These are phyloP conservation scores for Cataglyphis altisquamis DNA, from an alignment of 2,888 invertebrate species.

Conservation along the genomic window DNA sequence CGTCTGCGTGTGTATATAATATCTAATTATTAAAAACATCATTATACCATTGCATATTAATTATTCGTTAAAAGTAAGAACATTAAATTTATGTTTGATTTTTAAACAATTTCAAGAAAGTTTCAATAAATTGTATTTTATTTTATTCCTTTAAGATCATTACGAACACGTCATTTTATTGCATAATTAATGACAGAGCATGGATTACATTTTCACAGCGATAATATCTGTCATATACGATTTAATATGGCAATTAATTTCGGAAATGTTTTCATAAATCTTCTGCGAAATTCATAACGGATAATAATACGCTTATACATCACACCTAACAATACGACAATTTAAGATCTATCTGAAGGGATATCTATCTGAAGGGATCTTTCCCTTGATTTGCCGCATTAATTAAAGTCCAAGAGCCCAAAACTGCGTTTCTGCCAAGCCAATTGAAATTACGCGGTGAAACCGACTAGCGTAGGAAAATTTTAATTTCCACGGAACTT, in stretches of 20 bases:
- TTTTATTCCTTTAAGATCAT: neutral
- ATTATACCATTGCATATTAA: neutral
- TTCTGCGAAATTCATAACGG: slow-evolving; percentile 39
- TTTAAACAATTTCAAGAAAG: neutral
- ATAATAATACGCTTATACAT: slow-evolving; percentile 52
- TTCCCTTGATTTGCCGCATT: slow-evolving; percentile 42
- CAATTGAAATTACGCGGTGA: slow-evolving; percentile 45
- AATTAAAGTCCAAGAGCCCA: slow-evolving; percentile 46
- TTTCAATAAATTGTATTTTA: slow-evolving; percentile 8
- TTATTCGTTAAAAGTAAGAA: neutral
- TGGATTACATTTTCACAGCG: slow-evolving; percentile 28
- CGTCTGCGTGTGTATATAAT: neutral
- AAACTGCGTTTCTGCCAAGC: slow-evolving; percentile 33
- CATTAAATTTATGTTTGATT: neutral
- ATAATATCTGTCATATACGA: slow-evolving; percentile 45
- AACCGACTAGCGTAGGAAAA: slow-evolving; percentile 35
- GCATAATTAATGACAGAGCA: slow-evolving; percentile 27
- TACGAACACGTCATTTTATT: slow-evolving; percentile 14
- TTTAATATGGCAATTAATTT: slow-evolving; percentile 48
- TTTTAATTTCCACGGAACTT: slow-evolving; percentile 55
- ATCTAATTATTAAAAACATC: neutral
- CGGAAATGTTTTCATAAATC: slow-evolving; percentile 47
- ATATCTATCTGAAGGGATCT: slow-evolving; percentile 31
- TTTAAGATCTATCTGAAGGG: slow-evolving; percentile 41
- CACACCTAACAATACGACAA: slow-evolving; percentile 41